A percentile compares a stretch with the other conserved stretches of the same genome.
Conservation (phyloP, 2,113 vertebrate genomes). For the Cyprinodon variegatus region DNA sequence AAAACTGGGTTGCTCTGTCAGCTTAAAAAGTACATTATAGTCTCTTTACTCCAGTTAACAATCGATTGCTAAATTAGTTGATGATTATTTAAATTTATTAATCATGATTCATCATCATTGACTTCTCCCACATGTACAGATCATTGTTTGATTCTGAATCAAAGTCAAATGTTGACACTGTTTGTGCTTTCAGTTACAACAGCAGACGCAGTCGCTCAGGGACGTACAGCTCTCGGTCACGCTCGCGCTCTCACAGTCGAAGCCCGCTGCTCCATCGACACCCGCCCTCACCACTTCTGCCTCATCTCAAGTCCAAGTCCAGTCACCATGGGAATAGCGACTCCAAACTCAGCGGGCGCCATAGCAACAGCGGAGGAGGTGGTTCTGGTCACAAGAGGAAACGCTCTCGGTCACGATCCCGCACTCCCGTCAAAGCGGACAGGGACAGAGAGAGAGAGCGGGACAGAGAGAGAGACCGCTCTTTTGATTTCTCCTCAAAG, state of each 20-base stretch:
- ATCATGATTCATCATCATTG: too few relatives aligned
- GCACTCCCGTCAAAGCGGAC: slow-evolving; percentile 87
- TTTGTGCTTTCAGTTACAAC: slow-evolving; percentile 85
- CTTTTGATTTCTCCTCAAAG: slow-evolving; percentile 84
- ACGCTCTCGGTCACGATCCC: slow-evolving; percentile 84
- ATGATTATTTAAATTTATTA: background rate
- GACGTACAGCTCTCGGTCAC: slow-evolving; percentile 95
- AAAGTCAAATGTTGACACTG: background rate
- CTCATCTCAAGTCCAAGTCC: slow-evolving; percentile 89
- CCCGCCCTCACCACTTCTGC: slow-evolving; percentile 82
- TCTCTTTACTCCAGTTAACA: too few relatives aligned
- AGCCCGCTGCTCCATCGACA: slow-evolving; percentile 91
- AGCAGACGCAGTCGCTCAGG: slow-evolving; percentile 94
- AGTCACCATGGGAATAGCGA: slow-evolving; percentile 88
- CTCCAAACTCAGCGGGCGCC: slow-evolving; percentile 85
- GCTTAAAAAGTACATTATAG: too few relatives aligned
- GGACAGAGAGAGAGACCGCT: slow-evolving; percentile 83
- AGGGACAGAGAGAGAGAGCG: slow-evolving; percentile 83
- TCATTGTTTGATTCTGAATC: too few relatives aligned
- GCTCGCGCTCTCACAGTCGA: slow-evolving; percentile 92
- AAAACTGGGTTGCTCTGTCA: too few relatives aligned
- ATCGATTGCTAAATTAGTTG: too few relatives aligned
- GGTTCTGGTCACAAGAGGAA: slow-evolving; percentile 90
- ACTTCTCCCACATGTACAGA: too few relatives aligned
- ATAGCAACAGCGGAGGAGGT: slow-evolving; percentile 72